Conservation (phyloP, 2,797 vertebrate genomes). For the Acanthornis magna region DNA sequence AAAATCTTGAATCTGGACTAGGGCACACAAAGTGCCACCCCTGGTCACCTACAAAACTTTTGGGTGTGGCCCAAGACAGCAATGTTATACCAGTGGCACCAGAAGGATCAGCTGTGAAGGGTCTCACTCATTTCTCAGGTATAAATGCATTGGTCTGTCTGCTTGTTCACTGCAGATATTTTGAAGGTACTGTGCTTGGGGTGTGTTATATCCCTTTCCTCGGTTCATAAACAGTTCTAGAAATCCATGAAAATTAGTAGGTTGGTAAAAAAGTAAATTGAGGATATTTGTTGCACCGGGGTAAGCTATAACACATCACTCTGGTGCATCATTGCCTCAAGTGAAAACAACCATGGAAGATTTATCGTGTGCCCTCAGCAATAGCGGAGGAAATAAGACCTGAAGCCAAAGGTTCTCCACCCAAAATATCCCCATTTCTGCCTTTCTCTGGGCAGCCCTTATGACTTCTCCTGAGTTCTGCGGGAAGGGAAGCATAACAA, state of each 20-base stretch:
- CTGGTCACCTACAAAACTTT: not conserved
- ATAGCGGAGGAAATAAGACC: not conserved
- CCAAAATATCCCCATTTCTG: not conserved
- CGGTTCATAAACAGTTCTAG: not conserved
- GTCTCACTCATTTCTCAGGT: not conserved
- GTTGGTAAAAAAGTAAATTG: not conserved
- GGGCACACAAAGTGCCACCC: not conserved
- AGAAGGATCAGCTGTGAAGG: not conserved
- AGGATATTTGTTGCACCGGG: not conserved
- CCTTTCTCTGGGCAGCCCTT: not conserved
- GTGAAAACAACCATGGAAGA: not conserved
- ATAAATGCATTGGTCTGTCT: not conserved
- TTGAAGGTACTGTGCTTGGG: not conserved
- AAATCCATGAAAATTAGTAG: constrained; percentile 24
- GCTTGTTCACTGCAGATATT: not conserved
- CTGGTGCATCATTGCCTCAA: not conserved
- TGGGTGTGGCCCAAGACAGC: not conserved
- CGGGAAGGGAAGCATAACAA: not conserved
- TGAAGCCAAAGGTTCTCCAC: not conserved
- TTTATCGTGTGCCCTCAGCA: not conserved
- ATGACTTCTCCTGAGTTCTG: not conserved
- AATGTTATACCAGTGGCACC: not conserved
- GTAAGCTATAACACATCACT: not conserved
- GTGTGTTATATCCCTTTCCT: not conserved
- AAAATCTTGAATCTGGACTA: not conserved